Evolutionary conservation across 2,888 invertebrate genomes (phyloP), one percentile per base, ranked within the genome.

Genomic region (Ornithoptera priamus): DNA sequence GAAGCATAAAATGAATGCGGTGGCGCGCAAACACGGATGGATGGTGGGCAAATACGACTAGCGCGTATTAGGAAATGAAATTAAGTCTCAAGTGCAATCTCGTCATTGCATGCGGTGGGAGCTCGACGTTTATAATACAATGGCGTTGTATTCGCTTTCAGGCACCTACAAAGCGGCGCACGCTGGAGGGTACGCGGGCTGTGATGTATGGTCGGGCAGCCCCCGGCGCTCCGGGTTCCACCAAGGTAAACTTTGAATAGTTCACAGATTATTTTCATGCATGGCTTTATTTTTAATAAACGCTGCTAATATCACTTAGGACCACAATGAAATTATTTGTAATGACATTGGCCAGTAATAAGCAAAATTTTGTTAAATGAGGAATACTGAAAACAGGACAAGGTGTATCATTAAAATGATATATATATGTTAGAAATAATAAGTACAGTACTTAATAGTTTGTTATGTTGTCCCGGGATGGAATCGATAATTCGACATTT

Each of bases 31-130:
- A 90, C 85, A 87, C 78, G 86, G 84, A 88, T 82, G 87, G 85
- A 87, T 87, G 84, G 82, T 78, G 84, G 80, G 84, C 86, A 90
- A 90, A 90, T 86, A 90, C 79, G 79, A 76, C 80, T 78, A 81
- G 80, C 77, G 81, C 85, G 86, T 89, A 90, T 90, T 90, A 90
- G 86, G 85, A 87, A 88, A 90, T 90, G 88, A 89, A 91, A 91
- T 92, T 91, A 92, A 87, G 85, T 87, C 85, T 85, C 83, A 80
- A 83, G 85, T 84, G 86, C 83, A 85, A 86, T 85, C 84, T 79
- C 80, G 77, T 86, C 82, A 83, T 81, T 83, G 83, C 79, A 79
- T 80, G 81, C 81, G 75, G 81, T 77, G 76, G 69, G 66, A 71
- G 73, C 73, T 72, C 69, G 61, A 64, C 73, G 71, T 71, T 71